Base-by-base conservation (phyloP, 2,797 vertebrate genomes). In the Ctenopoma multispine region DNA sequence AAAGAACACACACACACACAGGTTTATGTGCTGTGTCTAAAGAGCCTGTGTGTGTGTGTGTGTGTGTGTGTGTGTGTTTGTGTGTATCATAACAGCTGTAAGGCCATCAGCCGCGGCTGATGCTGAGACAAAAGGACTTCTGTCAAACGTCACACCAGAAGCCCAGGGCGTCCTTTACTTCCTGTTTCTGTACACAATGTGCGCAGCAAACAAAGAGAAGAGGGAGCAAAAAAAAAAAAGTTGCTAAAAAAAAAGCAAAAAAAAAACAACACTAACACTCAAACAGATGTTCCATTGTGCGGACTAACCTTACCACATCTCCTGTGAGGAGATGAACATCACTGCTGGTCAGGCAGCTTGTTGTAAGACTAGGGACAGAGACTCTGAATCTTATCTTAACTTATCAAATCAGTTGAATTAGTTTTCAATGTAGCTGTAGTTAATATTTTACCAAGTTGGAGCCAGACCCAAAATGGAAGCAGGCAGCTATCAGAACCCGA, bases 171-270 rank as follows among this genome's bases (percentile, higher is more conserved):
- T 77, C 72, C 78, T 64, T 73, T 20, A 24, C 67, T 87, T 92
- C 90, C 89, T 79, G 72, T 85, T 84, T 88, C 80, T 85, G 47
- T 77, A 79, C 72, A 74, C 64, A 82, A 65, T 63, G 48, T 77
- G 61, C 67, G 61, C 53, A 58, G 70, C 29, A 62, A 69, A 86
- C 72, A 79, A 59, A 72, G 77, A 55, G 34, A 36, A 36, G 11
- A 12, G 34, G 34, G 34, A 36, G n/a, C n/a, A n/a, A n/a, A n/a
- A n/a, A n/a, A n/a, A n/a, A n/a, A n/a, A n/a, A n/a, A n/a, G n/a
- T n/a, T n/a, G n/a, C n/a, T n/a, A n/a, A n/a, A n/a, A n/a, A n/a
- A n/a, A n/a, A n/a, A n/a, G n/a, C n/a, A n/a, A n/a, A n/a, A n/a
- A n/a, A n/a, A n/a, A n/a, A n/a, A n/a, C n/a, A n/a, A n/a, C n/a